phyloP scores from a whole-genome alignment of 2,888 invertebrate species.

The Argyresthia goedartella region DNA sequence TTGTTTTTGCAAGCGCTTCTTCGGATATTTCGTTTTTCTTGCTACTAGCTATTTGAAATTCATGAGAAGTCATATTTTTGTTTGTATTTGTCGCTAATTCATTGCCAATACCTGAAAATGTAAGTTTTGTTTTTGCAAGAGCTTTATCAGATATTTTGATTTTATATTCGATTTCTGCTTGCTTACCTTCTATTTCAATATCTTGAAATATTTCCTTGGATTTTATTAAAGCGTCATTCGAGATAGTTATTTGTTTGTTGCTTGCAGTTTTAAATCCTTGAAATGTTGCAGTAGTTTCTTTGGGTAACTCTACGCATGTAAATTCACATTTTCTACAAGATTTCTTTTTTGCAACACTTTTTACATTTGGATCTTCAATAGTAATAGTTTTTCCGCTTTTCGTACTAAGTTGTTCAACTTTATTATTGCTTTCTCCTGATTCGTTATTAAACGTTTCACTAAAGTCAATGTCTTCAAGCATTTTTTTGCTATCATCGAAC shows the following conservation, averaged over 20 bases:
- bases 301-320: no score
- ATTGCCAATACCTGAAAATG: constrained; percentile 17
- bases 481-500: no score
- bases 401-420: background rate
- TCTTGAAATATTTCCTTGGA: constrained; percentile 10
- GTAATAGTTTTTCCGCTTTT: constrained; percentile 1
- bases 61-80: constrained; percentile 4
- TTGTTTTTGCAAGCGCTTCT: constrained; percentile 13
- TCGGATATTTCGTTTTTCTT: background rate
- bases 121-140: constrained; percentile 16
- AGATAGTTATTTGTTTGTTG: constrained; percentile 10
- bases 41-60: background rate
- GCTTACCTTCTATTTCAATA: background rate
- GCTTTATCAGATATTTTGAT: constrained; percentile 21
- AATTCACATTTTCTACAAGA: no score
- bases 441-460: background rate
- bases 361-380: background rate
- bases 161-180: background rate
- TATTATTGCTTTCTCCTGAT: background rate
- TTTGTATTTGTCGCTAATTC: constrained; percentile 12
- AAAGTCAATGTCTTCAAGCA: background rate
- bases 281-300: background rate
- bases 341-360: background rate
- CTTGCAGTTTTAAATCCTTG: constrained; percentile 9
- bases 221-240: constrained; percentile 8